phyloP scores from a whole-genome alignment of 1,140 invertebrate genomes.

The Phymastichus coffea region DNA sequence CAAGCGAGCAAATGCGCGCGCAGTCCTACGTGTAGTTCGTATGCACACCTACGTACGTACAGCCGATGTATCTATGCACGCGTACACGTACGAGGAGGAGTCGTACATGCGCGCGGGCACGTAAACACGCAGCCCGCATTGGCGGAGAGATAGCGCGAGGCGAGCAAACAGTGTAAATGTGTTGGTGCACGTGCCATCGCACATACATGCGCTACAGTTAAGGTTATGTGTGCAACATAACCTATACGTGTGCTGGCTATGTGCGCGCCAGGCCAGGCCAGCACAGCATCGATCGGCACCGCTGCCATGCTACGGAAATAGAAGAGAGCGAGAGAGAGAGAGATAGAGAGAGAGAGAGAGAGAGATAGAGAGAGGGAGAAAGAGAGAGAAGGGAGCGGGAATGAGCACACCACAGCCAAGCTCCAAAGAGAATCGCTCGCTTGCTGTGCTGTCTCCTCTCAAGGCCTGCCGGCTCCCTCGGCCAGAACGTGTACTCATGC shows the following conservation, averaged over 20 bases:
- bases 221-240: constrained; percentile 26
- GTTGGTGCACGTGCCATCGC: constrained; percentile 32
- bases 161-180: constrained; percentile 16
- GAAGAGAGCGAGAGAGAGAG: too few relatives aligned
- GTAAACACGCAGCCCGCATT: constrained; percentile 17
- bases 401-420: too few relatives aligned
- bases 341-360: too few relatives aligned
- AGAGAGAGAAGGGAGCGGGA: too few relatives aligned
- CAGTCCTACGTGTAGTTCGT: too few relatives aligned
- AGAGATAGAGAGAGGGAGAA: constrained; percentile 4
- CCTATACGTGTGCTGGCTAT: constrained; percentile 32
- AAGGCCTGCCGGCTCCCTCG: constrained; percentile 23
- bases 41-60: too few relatives aligned
- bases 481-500: neutral
- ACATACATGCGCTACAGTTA: constrained; percentile 22
- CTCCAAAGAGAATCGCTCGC: too few relatives aligned
- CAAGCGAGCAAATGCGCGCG: too few relatives aligned
- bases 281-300: constrained; percentile 53
- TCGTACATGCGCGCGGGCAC: constrained; percentile 29
- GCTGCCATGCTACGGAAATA: neutral
- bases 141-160: too few relatives aligned
- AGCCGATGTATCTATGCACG: too few relatives aligned
- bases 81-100: too few relatives aligned
- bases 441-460: constrained; percentile 4
- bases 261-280: constrained; percentile 40